A percentile compares a stretch with the other conserved stretches of the same genome.
Conservation (phyloP, 2,113 vertebrate species). For the Haemorhous mexicanus region DNA sequence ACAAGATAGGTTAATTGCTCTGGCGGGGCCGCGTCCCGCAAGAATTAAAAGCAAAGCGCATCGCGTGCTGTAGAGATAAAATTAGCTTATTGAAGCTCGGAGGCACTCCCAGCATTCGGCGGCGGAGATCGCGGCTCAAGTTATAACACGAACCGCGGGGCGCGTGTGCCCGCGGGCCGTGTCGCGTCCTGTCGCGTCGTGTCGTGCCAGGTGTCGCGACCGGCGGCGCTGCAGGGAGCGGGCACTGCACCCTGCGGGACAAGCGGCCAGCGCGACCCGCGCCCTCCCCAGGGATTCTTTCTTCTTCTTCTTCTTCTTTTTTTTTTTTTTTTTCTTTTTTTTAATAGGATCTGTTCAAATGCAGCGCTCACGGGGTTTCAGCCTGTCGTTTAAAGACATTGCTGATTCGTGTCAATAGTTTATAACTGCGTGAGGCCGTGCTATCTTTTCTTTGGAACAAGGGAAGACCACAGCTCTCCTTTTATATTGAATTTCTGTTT, state of each 20-base stretch:
- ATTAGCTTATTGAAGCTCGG: neutral
- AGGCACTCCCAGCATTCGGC: neutral
- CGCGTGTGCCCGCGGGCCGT: neutral
- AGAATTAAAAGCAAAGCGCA: neutral
- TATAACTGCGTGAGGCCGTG: rapidly evolving
- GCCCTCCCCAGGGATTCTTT: neutral
- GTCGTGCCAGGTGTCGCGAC: slow-evolving; percentile 16
- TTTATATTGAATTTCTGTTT: neutral
- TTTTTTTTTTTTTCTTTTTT: rapidly evolving
- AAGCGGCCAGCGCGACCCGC: rapidly evolving
- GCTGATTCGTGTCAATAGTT: rapidly evolving
- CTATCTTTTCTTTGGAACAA: neutral
- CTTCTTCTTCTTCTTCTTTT: rapidly evolving
- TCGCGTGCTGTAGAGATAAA: neutral
- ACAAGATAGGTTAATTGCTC: rapidly evolving
- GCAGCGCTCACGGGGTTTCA: rapidly evolving
- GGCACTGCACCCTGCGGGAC: rapidly evolving
- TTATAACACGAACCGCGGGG: slow-evolving; percentile 67
- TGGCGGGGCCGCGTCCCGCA: neutral
- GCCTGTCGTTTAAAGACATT: rapidly evolving
- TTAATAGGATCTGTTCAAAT: neutral
- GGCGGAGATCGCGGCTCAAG: slow-evolving; percentile 56
- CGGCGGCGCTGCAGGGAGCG: neutral
- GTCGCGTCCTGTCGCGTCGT: slow-evolving; percentile 3
- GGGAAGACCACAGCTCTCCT: neutral